Conservation (phyloP, 2,888 invertebrate species). For the Cyrtodaria siliqua region DNA sequence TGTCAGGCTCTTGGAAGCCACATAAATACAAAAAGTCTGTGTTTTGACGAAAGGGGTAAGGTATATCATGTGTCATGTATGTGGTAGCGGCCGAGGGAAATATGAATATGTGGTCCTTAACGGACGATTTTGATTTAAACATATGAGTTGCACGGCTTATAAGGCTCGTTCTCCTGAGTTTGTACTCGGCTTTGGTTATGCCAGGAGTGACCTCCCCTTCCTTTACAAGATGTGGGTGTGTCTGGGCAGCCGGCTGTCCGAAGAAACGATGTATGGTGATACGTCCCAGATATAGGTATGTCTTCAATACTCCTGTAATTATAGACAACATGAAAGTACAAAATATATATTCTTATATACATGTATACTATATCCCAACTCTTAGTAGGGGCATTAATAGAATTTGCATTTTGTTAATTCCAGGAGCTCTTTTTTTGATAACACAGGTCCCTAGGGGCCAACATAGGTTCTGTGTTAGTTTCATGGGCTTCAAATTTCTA, state of each 20-base stretch:
- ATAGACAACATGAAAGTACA: too few relatives aligned
- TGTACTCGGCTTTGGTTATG: conserved; percentile 91
- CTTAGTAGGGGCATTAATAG: too few relatives aligned
- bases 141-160: conserved; percentile 87
- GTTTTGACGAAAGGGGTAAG: conserved; percentile 97
- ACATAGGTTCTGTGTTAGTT: too few relatives aligned
- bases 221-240: conserved; percentile 93
- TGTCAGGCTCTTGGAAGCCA: conserved; percentile 96
- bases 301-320: background rate
- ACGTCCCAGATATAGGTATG: background rate
- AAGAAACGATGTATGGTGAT: conserved; percentile 73
- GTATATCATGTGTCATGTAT: conserved; percentile 97
- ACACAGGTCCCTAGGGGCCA: too few relatives aligned
- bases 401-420: too few relatives aligned
- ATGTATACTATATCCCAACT: too few relatives aligned
- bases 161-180: conserved; percentile 89
- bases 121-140: conserved; percentile 33
- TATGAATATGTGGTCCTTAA: conserved; percentile 89
- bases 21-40: conserved; percentile 90
- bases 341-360: too few relatives aligned
- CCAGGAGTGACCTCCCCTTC: conserved; percentile 89
- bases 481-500: too few relatives aligned
- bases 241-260: conserved; percentile 93
- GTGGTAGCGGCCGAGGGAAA: conserved; percentile 94
- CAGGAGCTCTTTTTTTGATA: too few relatives aligned